Evolutionary conservation across 2,797 vertebrate genomes (phyloP), one percentile per base, ranked within the genome.

Genomic region (Synaphobranchus kaupii): DNA sequence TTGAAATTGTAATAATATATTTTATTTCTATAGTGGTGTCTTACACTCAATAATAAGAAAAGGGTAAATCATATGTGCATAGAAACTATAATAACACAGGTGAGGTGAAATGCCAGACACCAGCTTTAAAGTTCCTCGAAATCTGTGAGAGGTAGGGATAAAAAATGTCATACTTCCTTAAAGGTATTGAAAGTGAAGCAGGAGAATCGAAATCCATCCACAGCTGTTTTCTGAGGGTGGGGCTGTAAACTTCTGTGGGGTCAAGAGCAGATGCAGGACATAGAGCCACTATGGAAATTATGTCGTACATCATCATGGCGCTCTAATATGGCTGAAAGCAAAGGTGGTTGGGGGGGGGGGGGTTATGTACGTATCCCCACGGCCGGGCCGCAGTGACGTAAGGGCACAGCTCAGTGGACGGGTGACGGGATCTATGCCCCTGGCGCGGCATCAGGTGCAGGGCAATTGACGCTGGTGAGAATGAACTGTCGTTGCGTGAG

Each of bases 371-470:
- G 1, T 31, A 48, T 34, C 34, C 71, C 73, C 39, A 28, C 4
- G n/a, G 39, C 39, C 39, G 39, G 73, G 73, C 31, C 39, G 8
- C 34, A 39, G 73, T 22, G 39, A 39, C 34, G 15, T 78, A 17
- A 17, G 73, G 52, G 82, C 82, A 58, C 82, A 56, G 82, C 82
- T 83, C n/a, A 83, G n/a, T 15, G n/a, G 52, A 28, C 56, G 44
- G 48, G 80, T 28, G 80, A 7, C 22, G 13, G 2, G 73, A 34
- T 76, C 39, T 44, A 44, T 44, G 58, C 58, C 60, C 60, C 39
- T n/a, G 25, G 60, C 31, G 5, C 39, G 25, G 84, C 60, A 47
- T 66, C 34, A 66, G 60, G 84, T 85, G 84, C 7, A 34, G 56
- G 22, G n/a, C 60, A 34, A 44, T 39, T 25, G 34, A 85, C 83